Evolutionary conservation across 2,113 vertebrate genomes (phyloP), one percentile per base, ranked within the genome.

Genomic region (Periophthalmus modestus): DNA sequence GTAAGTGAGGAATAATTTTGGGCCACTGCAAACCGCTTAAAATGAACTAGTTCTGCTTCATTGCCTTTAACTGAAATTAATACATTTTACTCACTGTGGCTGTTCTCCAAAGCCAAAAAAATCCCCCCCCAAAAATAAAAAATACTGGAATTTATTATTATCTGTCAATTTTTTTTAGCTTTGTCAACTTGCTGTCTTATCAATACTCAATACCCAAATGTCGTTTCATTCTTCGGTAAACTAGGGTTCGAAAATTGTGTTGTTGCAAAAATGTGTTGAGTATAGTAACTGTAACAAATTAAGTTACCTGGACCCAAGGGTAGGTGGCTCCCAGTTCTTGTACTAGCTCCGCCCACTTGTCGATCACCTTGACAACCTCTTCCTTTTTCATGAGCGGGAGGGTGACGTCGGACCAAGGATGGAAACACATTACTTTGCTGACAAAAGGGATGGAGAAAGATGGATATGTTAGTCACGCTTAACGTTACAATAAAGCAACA

Each of bases 361-460:
- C 94, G 46, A 98, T 90, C 85, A 99, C 97, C 39, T 92, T 91
- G 50, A 95, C 93, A 78, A 99, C 94, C 87, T 99, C 97, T 0
- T 87, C 63, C 6, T 92, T 81, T 9, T 95, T 94, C 98, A 99
- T 98, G 66, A 99, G 94, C 0, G 97, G 96, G 66, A 99, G 94
- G 0, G 97, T 98, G 87, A 98, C n/a, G 66, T 99, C 97, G 0
- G 98, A 98, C 95, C 96, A 95, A 0, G 98, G 97, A 80, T 99
- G 98, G 92, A 99, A 99, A 88, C 98, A 99, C 96, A 99, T 96
- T 85, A 99, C 98, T 80, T 98, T 97, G 90, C 98, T 99, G 71
- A 50, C 0, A n/a, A 70, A 39, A 69, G 14, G 48, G 13, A 48
- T 0, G 10, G n/a, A 13, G 48, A 67, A 16, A 39, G 23, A 59